Evolutionary conservation across 92 coral and sea anemone species (phyloP).

Genomic region (Epizoanthus rinbou): DNA sequence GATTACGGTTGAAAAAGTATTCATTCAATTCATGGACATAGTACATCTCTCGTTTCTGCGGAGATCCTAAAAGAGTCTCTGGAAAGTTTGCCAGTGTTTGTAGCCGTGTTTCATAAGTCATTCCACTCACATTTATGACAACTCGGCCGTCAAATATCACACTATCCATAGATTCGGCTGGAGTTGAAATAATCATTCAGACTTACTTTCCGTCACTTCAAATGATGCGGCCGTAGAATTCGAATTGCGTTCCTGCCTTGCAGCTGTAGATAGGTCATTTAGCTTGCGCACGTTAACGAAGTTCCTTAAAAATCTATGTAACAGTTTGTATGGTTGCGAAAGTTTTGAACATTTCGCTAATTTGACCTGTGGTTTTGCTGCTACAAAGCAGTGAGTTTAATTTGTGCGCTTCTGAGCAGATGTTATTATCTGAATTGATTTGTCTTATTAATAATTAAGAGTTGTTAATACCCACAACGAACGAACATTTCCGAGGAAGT

Average conservation of each 20-base stretch:
- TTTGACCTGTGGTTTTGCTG: too few relatives aligned
- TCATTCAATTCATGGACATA: constrained; percentile 79
- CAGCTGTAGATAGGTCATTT: too few relatives aligned
- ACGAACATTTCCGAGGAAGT: background rate
- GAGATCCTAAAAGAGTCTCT: constrained; percentile 84
- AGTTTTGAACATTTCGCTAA: too few relatives aligned
- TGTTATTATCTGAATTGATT: background rate
- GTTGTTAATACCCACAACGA: constrained; percentile 5
- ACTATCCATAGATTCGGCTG: background rate
- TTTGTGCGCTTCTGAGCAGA: too few relatives aligned
- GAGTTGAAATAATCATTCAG: too few relatives aligned
- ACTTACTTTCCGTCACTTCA: too few relatives aligned
- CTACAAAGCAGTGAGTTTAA: too few relatives aligned
- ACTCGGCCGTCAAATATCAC: constrained; percentile 78
- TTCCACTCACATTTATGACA: constrained; percentile 97
- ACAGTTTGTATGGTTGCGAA: too few relatives aligned
- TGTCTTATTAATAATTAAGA: constrained; percentile 33
- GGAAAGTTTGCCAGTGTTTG: constrained; percentile 89
- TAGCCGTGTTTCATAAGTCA: constrained; percentile 91
- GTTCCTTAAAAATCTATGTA: too few relatives aligned
- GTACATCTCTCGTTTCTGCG: constrained; percentile 78
- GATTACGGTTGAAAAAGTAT: constrained; percentile 94
- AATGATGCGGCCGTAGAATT: too few relatives aligned
- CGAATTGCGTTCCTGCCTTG: too few relatives aligned
- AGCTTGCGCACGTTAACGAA: too few relatives aligned